phyloP scores from a whole-genome alignment of 2,113 vertebrate species.

The Engraulis encrasicolus region DNA sequence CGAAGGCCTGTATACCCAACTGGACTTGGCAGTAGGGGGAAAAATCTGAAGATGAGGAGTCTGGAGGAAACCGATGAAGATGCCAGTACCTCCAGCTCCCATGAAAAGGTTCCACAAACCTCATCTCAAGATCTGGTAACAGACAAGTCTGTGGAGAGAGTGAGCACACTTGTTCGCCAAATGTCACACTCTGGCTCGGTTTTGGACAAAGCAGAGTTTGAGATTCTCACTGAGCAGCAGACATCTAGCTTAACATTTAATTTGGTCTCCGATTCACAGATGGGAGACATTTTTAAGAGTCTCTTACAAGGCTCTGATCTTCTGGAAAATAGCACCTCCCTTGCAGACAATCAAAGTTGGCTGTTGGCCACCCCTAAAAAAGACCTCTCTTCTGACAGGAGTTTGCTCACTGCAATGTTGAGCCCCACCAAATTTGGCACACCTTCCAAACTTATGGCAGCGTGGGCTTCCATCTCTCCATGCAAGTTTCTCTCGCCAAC shows the following conservation, averaged over 20 bases:
- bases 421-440: conserved; percentile 70
- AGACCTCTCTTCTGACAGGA: conserved; percentile 71
- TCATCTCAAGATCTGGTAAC: conserved; percentile 25
- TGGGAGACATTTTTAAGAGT: conserved; percentile 97
- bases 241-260: conserved; percentile 92
- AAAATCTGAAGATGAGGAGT: conserved; percentile 74
- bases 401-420: conserved; percentile 61
- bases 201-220: conserved; percentile 82
- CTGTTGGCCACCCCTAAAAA: conserved; percentile 84
- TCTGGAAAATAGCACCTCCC: conserved; percentile 74
- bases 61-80: conserved; percentile 45
- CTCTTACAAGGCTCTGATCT: conserved; percentile 92
- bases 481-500: conserved; percentile 72
- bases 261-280: conserved; percentile 93
- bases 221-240: conserved; percentile 93
- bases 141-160: conserved; percentile 57
- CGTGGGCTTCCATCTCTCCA: conserved; percentile 85
- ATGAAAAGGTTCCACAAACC: background rate
- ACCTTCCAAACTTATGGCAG: conserved; percentile 72
- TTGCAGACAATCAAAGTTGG: conserved; percentile 78
- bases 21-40: conserved; percentile 76
- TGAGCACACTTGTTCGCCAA: conserved; percentile 44
- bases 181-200: conserved; percentile 61
- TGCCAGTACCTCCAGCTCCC: background rate
- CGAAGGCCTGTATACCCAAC: conserved; percentile 48